phyloP scores from a whole-genome alignment of 2,113 vertebrate species.

The Austrofundulus limnaeus region DNA sequence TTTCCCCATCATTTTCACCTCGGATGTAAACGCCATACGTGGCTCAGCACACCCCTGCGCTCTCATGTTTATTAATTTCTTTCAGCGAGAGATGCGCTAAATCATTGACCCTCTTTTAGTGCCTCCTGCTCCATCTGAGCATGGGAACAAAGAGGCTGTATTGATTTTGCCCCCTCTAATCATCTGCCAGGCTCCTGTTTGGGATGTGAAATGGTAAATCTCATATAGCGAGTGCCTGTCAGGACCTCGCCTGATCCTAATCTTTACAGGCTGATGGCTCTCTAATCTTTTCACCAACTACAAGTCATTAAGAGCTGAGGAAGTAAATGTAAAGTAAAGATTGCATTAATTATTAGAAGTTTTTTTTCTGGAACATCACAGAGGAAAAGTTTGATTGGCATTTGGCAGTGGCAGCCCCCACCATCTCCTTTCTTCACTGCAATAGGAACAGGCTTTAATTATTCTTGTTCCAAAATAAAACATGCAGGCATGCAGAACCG shows the following conservation, averaged over 20 bases:
- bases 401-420: background rate
- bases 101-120: conserved; percentile 71
- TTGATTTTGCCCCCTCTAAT: conserved; percentile 72
- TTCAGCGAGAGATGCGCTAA: conserved; percentile 53
- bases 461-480: too few species aligned
- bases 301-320: conserved; percentile 42
- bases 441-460: background rate
- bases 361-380: conserved; percentile 2
- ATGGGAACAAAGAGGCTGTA: conserved; percentile 68
- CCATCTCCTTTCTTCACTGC: background rate
- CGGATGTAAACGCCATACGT: conserved; percentile 48
- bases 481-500: too few species aligned
- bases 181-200: conserved; percentile 60
- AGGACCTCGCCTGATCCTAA: conserved; percentile 59
- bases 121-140: conserved; percentile 47
- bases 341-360: conserved; percentile 25
- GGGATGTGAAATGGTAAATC: conserved; percentile 64
- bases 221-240: conserved; percentile 59
- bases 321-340: conserved; percentile 41
- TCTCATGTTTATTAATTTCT: conserved; percentile 75
- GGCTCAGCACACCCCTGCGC: conserved; percentile 32
- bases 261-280: conserved; percentile 60
- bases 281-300: conserved; percentile 60
- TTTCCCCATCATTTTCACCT: conserved; percentile 55
- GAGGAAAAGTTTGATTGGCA: conserved; percentile 8